Evolutionary conservation across 92 coral and sea anemone species (phyloP).

Genomic region (Bergia puertoricense): DNA sequence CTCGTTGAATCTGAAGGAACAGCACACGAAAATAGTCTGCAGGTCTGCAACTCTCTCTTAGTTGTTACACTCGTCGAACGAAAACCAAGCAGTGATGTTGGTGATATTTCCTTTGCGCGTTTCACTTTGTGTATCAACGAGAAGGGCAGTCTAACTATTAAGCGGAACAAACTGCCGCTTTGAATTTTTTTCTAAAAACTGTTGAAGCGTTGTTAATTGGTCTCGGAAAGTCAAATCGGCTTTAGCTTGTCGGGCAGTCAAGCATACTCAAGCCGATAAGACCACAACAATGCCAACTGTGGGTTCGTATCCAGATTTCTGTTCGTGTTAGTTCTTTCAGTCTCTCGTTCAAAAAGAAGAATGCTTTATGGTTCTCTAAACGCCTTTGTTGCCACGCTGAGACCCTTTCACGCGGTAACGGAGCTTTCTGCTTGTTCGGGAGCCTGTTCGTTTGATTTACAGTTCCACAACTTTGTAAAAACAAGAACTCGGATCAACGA

Average conservation of each 20-base stretch:
- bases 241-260: background rate
- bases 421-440: background rate
- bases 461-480: background rate
- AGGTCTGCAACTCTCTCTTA: background rate
- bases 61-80: background rate
- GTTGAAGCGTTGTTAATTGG: constrained; percentile 12
- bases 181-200: background rate
- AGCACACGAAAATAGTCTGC: background rate
- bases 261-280: background rate
- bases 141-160: background rate
- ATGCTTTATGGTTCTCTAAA: background rate
- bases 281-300: background rate
- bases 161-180: background rate
- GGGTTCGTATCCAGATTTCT: background rate
- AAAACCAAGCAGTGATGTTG: background rate
- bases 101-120: background rate
- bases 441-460: constrained; percentile 3
- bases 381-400: background rate
- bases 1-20: background rate
- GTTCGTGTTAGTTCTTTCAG: background rate
- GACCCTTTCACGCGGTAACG: background rate
- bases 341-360: background rate
- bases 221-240: background rate
- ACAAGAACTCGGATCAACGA: background rate
- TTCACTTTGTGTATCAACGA: background rate